Conservation (phyloP, 1,140 invertebrate genomes). For the Drosophila sp. region DNA sequence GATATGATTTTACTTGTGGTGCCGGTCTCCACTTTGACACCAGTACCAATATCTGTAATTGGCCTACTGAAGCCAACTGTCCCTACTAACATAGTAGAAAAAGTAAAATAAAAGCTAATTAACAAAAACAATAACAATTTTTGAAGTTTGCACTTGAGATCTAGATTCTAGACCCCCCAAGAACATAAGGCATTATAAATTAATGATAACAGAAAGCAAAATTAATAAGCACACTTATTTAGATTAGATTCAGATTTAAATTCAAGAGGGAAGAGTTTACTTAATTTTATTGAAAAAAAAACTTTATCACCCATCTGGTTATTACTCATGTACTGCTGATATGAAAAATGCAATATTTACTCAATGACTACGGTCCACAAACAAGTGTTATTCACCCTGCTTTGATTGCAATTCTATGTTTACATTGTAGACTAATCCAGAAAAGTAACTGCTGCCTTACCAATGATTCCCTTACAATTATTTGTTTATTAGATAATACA, state of each 20-base stretch:
- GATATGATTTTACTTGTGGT: conserved; percentile 43
- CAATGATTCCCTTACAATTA: too few relatives aligned
- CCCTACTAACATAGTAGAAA: conserved; percentile 33
- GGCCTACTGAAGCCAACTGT: conserved; percentile 12
- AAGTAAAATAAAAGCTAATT: conserved; percentile 14
- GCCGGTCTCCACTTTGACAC: conserved; percentile 33
- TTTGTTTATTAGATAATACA: too few relatives aligned
- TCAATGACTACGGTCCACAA: not conserved
- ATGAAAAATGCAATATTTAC: not conserved
- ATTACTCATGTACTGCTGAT: not conserved
- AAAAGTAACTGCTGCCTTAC: too few relatives aligned
- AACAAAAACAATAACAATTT: not conserved
- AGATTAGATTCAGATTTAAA: conserved; percentile 13
- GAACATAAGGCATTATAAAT: conserved; percentile 2
- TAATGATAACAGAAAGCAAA: conserved; percentile 12
- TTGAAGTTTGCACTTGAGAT: conserved; percentile 2
- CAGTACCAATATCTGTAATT: conserved; percentile 15
- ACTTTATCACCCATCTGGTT: not conserved
- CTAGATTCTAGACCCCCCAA: not conserved
- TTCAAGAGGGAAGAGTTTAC: not conserved
- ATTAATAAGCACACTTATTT: conserved; percentile 10
- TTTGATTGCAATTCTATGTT: too few relatives aligned
- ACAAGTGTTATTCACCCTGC: too few relatives aligned
- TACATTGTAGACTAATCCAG: too few relatives aligned
- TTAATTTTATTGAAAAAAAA: not conserved